Percentiles rank a stretch among this genome's conserved stretches.
These are phyloP conservation scores for Therioaphis trifolii DNA, from an alignment of 2,888 invertebrate genomes.

Conservation along the genomic window DNA sequence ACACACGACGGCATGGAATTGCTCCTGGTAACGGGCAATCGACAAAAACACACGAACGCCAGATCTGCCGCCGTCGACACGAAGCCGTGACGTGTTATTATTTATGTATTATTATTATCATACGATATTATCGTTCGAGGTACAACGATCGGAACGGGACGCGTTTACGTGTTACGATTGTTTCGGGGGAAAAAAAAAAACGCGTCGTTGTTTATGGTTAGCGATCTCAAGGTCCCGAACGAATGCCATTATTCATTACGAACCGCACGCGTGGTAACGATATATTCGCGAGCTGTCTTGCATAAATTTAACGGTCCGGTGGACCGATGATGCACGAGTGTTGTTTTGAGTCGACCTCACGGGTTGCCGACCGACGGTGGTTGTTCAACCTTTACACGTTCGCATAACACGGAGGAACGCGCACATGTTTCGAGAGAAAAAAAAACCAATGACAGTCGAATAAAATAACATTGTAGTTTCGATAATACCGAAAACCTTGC, in stretches of 20 bases:
- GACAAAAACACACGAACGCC: too few relatives aligned
- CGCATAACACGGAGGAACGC: background rate
- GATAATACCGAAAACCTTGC: conserved; percentile 31
- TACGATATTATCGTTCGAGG: too few relatives aligned
- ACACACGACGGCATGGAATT: background rate
- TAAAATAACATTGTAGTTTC: background rate
- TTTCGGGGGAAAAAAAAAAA: background rate
- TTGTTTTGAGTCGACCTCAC: conserved; percentile 17
- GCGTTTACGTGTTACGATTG: background rate
- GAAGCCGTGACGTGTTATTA: too few relatives aligned
- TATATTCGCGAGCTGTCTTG: background rate
- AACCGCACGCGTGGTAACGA: conserved; percentile 9
- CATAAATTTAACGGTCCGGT: conserved; percentile 57
- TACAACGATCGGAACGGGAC: background rate
- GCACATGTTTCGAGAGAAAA: background rate
- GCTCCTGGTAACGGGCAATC: too few relatives aligned
- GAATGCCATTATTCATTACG: background rate
- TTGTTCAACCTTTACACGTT: conserved; percentile 56
- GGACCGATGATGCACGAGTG: background rate
- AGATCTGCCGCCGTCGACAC: too few relatives aligned
- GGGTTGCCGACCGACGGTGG: conserved; percentile 55
- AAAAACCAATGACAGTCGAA: conserved; percentile 48
- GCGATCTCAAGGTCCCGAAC: background rate
- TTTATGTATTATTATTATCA: too few relatives aligned
- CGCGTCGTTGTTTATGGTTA: background rate